These are phyloP conservation scores for Grallaria varia DNA, from an alignment of 2,113 vertebrate species.

Conservation along the genomic window DNA sequence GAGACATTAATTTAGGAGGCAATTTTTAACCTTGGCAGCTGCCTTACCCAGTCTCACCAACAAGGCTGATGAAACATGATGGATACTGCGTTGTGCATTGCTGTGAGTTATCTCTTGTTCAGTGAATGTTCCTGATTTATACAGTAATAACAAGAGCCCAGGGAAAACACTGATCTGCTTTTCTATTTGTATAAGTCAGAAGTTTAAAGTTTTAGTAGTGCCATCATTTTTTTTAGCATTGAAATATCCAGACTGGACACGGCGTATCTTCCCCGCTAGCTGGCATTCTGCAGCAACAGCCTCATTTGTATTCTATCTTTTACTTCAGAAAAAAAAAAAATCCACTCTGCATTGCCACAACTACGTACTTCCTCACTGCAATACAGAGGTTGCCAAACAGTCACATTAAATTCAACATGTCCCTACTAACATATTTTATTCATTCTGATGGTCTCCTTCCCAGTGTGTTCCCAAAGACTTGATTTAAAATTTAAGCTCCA, in stretches of 20 bases:
- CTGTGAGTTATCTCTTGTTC: neutral
- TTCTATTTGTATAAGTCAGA: neutral
- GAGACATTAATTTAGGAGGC: neutral
- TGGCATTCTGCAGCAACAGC: neutral
- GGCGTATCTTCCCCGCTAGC: neutral
- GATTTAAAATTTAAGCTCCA: constrained; percentile 28
- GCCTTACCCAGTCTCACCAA: neutral
- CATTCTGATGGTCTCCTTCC: constrained; percentile 6
- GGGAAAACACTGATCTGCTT: neutral
- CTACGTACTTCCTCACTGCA: neutral
- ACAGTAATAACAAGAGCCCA: neutral
- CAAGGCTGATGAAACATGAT: neutral
- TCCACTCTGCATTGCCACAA: neutral
- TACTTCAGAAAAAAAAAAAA: neutral
- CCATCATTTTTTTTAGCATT: neutral
- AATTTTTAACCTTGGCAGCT: constrained; percentile 11
- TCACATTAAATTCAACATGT: neutral
- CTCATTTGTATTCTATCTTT: constrained; percentile 32
- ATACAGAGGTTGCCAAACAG: neutral
- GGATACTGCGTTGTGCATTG: neutral
- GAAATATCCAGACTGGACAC: neutral
- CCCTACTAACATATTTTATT: constrained; percentile 21
- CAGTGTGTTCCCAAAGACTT: neutral
- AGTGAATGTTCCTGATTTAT: neutral
- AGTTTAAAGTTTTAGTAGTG: neutral